phyloP scores from a whole-genome alignment of 2,888 invertebrate genomes.

The Eupithecia vulgata region DNA sequence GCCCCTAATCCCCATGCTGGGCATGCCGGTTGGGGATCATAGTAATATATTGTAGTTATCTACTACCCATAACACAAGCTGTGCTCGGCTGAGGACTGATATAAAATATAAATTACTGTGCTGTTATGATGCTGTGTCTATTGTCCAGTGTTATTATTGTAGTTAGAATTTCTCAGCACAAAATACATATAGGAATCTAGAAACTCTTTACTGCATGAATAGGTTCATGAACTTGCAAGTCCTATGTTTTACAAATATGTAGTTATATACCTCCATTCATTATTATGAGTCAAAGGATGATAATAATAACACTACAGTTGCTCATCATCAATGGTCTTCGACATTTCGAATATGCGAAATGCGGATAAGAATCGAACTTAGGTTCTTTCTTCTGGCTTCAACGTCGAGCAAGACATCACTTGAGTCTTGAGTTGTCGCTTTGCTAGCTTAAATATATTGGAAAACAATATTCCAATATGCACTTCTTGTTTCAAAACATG shows the following conservation, averaged over 20 bases:
- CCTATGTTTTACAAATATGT: neutral
- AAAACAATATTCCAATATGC: neutral
- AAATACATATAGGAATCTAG: neutral
- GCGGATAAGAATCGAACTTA: too few relatives aligned
- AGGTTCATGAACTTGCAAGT: neutral
- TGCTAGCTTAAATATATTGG: neutral
- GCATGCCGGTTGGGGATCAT: too few relatives aligned
- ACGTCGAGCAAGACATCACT: too few relatives aligned
- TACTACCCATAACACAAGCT: neutral
- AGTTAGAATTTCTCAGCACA: neutral
- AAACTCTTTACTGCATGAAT: neutral
- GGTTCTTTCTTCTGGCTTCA: too few relatives aligned
- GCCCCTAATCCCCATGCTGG: too few relatives aligned
- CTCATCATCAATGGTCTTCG: too few relatives aligned
- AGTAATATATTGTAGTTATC: too few relatives aligned
- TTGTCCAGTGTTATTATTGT: neutral
- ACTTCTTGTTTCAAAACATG: constrained; percentile 16
- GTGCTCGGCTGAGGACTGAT: neutral
- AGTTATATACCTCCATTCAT: neutral
- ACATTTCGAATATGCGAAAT: too few relatives aligned
- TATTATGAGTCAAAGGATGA: neutral
- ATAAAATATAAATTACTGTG: too few relatives aligned
- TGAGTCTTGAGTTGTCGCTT: too few relatives aligned
- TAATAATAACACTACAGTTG: neutral
- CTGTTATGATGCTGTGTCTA: neutral